Evolutionary conservation across 2,113 vertebrate genomes (phyloP), one percentile per base, ranked within the genome.

Genomic region (Cynopterus brachyotis): DNA sequence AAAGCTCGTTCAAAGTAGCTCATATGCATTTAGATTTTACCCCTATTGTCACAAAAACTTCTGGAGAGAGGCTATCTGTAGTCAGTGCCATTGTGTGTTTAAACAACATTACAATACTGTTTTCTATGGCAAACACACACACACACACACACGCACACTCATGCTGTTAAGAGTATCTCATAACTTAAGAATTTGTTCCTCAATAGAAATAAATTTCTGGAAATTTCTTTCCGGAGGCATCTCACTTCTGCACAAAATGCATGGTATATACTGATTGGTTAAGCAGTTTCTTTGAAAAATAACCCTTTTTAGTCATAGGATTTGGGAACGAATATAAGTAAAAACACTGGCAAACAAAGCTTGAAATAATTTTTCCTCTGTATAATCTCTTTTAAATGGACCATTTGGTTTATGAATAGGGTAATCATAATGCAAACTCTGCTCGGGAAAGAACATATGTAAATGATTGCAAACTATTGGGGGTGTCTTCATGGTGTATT

Each of bases 351-450:
- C 50, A 95, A 95, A 91, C 94, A 92, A 89, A 93, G 67, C 86
- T 95, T 47, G 45, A 87, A 95, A 93, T 81, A 64, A 84, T 37
- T 53, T 94, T 88, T 89, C 62, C 69, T 95, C 69, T 79, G 32
- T 76, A 53, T 22, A 93, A 42, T 89, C 47, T 75, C 57, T 76
- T 92, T 76, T 40, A 94, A 93, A 73, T 42, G 55, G 57, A 24
- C 53, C 40, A 6, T 92, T 84, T 92, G 66, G 73, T 95, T 92
- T 96, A 40, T 82, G 89, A 85, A 28, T 72, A 70, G 40, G 95
- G 37, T 88, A 37, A 50, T 76, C 69, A 78, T 30, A 96, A 95
- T 9, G 30, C 42, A 94, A 82, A 16, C 1, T 37, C 62, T 72
- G 19, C 62, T 97, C 37, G 93, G 86, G 95, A 81, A 96, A 91